Conservation (phyloP, 1,140 invertebrate species). For the Pemphigus obesinymphae region DNA sequence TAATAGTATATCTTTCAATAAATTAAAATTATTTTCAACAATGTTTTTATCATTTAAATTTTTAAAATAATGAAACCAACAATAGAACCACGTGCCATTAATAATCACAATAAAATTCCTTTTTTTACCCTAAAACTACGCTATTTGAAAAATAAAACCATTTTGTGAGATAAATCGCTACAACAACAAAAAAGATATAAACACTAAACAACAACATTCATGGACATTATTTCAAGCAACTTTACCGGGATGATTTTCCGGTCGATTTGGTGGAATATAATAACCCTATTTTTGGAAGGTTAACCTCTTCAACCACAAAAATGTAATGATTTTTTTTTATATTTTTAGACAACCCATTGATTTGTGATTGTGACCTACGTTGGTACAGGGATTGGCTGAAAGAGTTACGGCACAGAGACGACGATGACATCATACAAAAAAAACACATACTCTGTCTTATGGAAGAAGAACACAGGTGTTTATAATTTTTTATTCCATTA, state of each 20-base stretch:
- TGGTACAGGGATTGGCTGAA: slow-evolving; percentile 78
- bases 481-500: neutral
- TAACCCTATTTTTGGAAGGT: neutral
- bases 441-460: slow-evolving; percentile 70
- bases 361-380: slow-evolving; percentile 78
- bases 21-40: too few species aligned
- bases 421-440: slow-evolving; percentile 80
- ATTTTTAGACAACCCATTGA: slow-evolving; percentile 73
- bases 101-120: too few species aligned
- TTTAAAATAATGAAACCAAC: too few species aligned
- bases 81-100: too few species aligned
- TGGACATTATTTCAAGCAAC: neutral
- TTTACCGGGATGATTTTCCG: neutral
- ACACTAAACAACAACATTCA: neutral
- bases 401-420: slow-evolving; percentile 68
- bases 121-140: neutral
- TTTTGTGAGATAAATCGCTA: neutral
- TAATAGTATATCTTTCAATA: too few species aligned
- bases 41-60: too few species aligned
- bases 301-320: neutral
- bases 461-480: slow-evolving; percentile 38
- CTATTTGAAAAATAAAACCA: neutral
- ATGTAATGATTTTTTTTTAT: neutral
- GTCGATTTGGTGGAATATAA: neutral
- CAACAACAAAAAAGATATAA: neutral